Evolutionary conservation across 2,888 invertebrate species (phyloP).

Genomic region (Eupsilia transversa): DNA sequence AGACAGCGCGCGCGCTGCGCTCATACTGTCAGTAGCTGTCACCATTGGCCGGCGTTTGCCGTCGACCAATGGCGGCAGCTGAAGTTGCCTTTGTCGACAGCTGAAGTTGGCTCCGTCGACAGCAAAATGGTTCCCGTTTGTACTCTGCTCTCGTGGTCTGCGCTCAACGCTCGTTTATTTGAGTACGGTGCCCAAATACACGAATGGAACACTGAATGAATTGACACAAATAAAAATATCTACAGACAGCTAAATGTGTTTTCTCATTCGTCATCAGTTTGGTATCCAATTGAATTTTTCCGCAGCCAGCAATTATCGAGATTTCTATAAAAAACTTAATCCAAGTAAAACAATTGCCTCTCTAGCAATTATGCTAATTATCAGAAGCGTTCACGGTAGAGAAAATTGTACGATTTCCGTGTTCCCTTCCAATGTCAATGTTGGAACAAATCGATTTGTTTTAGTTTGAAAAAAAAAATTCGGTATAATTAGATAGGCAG

Average conservation of each 20-base stretch:
- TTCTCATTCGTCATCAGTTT: constrained; percentile 5
- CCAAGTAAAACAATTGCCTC: constrained; percentile 55
- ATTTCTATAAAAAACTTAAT: constrained; percentile 24
- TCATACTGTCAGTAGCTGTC: too few relatives aligned
- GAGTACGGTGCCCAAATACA: too few relatives aligned
- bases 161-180: too few relatives aligned
- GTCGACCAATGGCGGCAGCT: too few relatives aligned
- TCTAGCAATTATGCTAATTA: constrained; percentile 68
- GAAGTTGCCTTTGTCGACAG: too few relatives aligned
- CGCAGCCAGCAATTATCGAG: background rate
- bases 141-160: too few relatives aligned
- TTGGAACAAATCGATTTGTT: constrained; percentile 71
- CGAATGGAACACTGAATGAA: too few relatives aligned
- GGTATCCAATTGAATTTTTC: constrained; percentile 7
- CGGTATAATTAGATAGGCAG: constrained; percentile 17
- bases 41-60: too few relatives aligned
- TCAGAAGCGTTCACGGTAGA: constrained; percentile 67
- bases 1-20: too few relatives aligned
- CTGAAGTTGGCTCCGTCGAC: too few relatives aligned
- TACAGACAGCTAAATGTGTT: background rate
- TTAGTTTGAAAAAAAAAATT: constrained; percentile 41
- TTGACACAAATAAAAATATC: background rate
- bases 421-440: constrained; percentile 73
- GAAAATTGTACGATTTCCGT: constrained; percentile 65
- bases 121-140: too few relatives aligned